Evolutionary conservation across 1,140 invertebrate species (phyloP).

Genomic region (Papilio xuthus): DNA sequence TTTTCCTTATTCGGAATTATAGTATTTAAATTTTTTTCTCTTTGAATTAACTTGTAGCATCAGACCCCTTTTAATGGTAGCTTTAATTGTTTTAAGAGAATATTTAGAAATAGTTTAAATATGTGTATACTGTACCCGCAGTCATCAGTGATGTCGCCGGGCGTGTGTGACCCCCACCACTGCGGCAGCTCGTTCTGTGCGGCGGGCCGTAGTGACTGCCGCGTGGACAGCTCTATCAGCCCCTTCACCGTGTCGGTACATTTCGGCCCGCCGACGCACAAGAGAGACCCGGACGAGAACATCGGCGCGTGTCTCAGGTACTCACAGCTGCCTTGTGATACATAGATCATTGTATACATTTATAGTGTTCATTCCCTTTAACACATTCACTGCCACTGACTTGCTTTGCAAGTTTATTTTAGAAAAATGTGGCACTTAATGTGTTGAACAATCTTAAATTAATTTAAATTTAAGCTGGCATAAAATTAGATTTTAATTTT

Average conservation of each 20-base stretch:
- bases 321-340: slow-evolving; percentile 85
- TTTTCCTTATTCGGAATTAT: too few relatives aligned
- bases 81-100: too few relatives aligned
- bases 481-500: neutral
- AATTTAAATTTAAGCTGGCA: neutral
- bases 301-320: slow-evolving; percentile 89
- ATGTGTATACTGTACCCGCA: slow-evolving; percentile 33
- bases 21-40: too few relatives aligned
- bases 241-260: slow-evolving; percentile 90
- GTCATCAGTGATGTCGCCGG: slow-evolving; percentile 67
- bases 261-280: slow-evolving; percentile 85
- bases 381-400: too few relatives aligned
- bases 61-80: too few relatives aligned
- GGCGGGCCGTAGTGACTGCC: slow-evolving; percentile 75
- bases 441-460: too few relatives aligned
- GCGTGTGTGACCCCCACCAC: slow-evolving; percentile 87
- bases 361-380: too few relatives aligned
- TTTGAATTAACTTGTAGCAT: too few relatives aligned
- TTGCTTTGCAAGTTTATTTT: too few relatives aligned
- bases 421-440: too few relatives aligned
- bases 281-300: slow-evolving; percentile 89
- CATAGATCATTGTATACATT: slow-evolving; percentile 19
- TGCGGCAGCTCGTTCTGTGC: slow-evolving; percentile 88
- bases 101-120: too few relatives aligned
- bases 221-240: slow-evolving; percentile 88